phyloP scores from a whole-genome alignment of 64 coral and sea anemone genomes.

The Exaiptasia diaphana region DNA sequence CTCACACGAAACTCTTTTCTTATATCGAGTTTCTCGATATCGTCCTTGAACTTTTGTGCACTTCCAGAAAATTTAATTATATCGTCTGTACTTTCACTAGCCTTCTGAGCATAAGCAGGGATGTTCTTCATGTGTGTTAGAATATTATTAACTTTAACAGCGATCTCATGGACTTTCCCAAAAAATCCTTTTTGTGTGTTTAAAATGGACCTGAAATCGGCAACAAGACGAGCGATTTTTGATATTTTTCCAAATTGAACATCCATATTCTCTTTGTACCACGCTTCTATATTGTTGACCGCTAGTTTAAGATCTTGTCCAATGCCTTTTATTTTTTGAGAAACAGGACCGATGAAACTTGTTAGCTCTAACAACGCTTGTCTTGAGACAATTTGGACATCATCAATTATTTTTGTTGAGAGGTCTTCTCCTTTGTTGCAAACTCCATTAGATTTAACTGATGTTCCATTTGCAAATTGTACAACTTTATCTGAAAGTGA shows the following conservation, averaged over 20 bases:
- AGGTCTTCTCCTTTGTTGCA: slow-evolving; percentile 56
- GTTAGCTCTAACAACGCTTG: slow-evolving; percentile 45
- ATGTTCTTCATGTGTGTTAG: slow-evolving; percentile 48
- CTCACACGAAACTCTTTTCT: slow-evolving; percentile 64
- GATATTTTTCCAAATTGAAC: slow-evolving; percentile 57
- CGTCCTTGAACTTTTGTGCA: slow-evolving; percentile 51
- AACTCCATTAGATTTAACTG: slow-evolving; percentile 36
- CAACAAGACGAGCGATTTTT: slow-evolving; percentile 48
- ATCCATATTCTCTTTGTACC: slow-evolving; percentile 64
- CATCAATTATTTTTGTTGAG: slow-evolving; percentile 65
- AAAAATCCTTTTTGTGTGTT: slow-evolving; percentile 73
- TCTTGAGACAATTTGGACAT: slow-evolving; percentile 54
- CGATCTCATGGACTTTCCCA: slow-evolving; percentile 46
- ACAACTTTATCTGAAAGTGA: slow-evolving; percentile 41
- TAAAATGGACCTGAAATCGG: slow-evolving; percentile 70
- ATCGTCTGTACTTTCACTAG: slow-evolving; percentile 59
- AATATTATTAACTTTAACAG: slow-evolving; percentile 49
- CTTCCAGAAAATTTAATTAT: slow-evolving; percentile 46
- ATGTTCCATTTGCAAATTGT: slow-evolving; percentile 68
- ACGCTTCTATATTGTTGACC: slow-evolving; percentile 47
- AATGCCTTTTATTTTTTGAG: slow-evolving; percentile 14
- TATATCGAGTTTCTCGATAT: slow-evolving; percentile 60
- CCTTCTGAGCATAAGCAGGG: slow-evolving; percentile 41
- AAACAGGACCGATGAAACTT: slow-evolving; percentile 61
- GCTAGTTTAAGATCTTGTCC: slow-evolving; percentile 42